Base-by-base conservation (phyloP, 2,888 invertebrate species). In the Loripinus fragilis region DNA sequence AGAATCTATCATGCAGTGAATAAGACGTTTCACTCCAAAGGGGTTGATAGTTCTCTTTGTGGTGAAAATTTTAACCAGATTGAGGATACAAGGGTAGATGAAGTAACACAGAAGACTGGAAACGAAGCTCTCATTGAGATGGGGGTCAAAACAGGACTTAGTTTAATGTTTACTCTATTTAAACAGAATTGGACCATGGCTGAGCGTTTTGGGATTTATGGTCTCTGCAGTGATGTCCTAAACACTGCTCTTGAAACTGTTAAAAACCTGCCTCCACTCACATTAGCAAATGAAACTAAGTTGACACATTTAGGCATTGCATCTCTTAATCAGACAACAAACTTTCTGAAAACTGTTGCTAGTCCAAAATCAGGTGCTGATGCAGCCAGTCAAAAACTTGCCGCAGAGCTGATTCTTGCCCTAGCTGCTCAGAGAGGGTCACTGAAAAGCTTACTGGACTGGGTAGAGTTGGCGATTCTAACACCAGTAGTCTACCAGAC, bases 341-440 rank as follows among this genome's bases (percentile, higher is more conserved):
- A 76, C 42, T 91, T 91, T 75, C 92, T 95, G 45, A 94, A 94
- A 83, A 94, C 94, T 86, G 94, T 95, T 20, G 94, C 95, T 35
- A 90, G 94, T 77, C 94, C 95, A 15, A 92, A 93, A 8, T 94
- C 94, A 12, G 94, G 94, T 28, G 95, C 95, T 3, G 95, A 95
- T 90, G 80, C 90, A 23, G 90, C 91, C 74, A 91, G 92, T 0
- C 91, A 93, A 42, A 90, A 91, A 66, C 86, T 94, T 73, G 92
- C 94, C 52, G 93, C 93, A 35, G 95, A 95, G 91, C 92, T 95
- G 70, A 93, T 95, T 82, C 90, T 95, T 55, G 94, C 95, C 7
- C 88, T 96, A 52, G 95, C 95, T 20, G 91, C 95, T 41, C 95
- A 95, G 93, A 91, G 95, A 83, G 95, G 95, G 25, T 95, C 95